These are phyloP conservation scores for Paralichthys olivaceus DNA, from an alignment of 2,113 vertebrate genomes.

Conservation along the genomic window DNA sequence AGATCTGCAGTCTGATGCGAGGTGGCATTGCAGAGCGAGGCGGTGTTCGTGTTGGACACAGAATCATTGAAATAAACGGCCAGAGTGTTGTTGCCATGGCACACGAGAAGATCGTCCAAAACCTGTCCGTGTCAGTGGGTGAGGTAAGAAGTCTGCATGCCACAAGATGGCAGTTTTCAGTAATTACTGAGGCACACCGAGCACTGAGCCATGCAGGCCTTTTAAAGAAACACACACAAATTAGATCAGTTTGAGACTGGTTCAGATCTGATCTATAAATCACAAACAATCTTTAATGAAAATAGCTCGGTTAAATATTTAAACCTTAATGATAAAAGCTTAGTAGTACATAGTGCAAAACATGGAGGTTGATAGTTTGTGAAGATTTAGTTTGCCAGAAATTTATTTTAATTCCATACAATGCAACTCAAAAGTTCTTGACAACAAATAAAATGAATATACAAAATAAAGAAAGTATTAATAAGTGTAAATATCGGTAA, in stretches of 20 bases:
- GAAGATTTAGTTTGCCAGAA: too few species aligned
- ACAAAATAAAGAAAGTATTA: too few species aligned
- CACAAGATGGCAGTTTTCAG: constrained; percentile 50
- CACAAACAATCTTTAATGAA: too few species aligned
- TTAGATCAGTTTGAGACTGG: too few species aligned
- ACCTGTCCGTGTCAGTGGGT: constrained; percentile 95
- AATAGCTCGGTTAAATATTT: not conserved
- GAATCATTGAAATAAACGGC: constrained; percentile 98
- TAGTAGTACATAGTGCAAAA: not conserved
- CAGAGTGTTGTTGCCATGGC: constrained; percentile 98
- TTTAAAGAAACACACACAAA: constrained; percentile 15
- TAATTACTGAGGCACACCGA: constrained; percentile 36
- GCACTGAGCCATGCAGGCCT: constrained; percentile 5
- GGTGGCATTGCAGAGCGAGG: constrained; percentile 97
- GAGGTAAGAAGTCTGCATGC: constrained; percentile 85
- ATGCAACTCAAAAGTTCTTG: too few species aligned
- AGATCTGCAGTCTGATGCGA: constrained; percentile 99
- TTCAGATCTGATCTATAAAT: too few species aligned
- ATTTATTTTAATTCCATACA: too few species aligned
- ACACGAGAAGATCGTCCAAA: constrained; percentile 98
- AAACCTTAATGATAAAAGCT: not conserved
- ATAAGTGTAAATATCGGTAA: too few species aligned
- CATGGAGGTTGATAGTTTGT: too few species aligned
- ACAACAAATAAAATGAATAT: too few species aligned
- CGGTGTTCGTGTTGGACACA: constrained; percentile 95